Percentiles rank a stretch among this genome's conserved stretches.
phyloP scores from a whole-genome alignment of 2,797 vertebrate species.

The Squalus acanthias region DNA sequence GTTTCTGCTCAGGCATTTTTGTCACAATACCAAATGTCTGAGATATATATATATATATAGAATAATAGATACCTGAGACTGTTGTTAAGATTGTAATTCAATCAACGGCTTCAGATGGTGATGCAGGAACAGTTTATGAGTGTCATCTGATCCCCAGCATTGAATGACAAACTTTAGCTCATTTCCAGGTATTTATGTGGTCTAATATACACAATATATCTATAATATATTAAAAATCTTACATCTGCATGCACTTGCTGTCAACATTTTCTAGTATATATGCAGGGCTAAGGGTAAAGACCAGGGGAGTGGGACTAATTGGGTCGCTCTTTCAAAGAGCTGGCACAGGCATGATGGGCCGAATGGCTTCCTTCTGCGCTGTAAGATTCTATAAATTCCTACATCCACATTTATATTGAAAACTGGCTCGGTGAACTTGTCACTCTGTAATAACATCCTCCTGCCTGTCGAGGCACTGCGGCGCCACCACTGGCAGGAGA shows the following conservation, averaged over 20 bases:
- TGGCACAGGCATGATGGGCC: too few species aligned
- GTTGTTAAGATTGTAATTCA: slow-evolving; percentile 27
- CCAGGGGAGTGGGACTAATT: too few species aligned
- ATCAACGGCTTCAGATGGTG: not conserved
- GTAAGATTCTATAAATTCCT: not conserved
- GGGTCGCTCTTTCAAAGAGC: not conserved
- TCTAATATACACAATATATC: not conserved
- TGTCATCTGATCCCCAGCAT: slow-evolving; percentile 10
- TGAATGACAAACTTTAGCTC: not conserved
- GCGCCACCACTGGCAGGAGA: not conserved
- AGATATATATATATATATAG: not conserved
- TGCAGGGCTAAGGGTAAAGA: not conserved
- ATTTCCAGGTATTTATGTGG: not conserved
- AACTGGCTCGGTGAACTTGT: not conserved
- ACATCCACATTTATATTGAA: not conserved
- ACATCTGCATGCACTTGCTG: not conserved
- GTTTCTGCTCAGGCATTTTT: slow-evolving; percentile 22
- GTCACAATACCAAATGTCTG: slow-evolving; percentile 14
- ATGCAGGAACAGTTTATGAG: slow-evolving; percentile 18
- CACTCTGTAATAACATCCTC: not conserved
- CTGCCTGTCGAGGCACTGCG: not conserved
- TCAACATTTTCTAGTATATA: not conserved
- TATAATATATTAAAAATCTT: not conserved
- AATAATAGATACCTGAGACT: slow-evolving; percentile 28
- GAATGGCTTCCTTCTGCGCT: not conserved